Conservation (phyloP, 2,797 vertebrate species). For the Gymnothorax javanicus region DNA sequence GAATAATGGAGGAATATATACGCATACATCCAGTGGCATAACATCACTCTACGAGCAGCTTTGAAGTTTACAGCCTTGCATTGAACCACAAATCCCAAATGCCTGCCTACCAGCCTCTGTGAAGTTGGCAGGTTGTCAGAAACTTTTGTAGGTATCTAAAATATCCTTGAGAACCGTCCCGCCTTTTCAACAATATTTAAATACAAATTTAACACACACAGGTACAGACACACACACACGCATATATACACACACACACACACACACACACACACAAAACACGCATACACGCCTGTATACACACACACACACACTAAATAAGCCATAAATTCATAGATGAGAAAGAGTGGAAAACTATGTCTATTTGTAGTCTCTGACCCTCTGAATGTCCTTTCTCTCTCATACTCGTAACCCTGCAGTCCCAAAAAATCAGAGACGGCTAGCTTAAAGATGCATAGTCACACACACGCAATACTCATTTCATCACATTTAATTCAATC, state of each 20-base stretch:
- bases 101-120: not conserved
- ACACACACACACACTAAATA: slow-evolving; percentile 3
- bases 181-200: not conserved
- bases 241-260: not conserved
- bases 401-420: too few relatives aligned
- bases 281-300: not conserved
- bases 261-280: slow-evolving; percentile 4
- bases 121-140: not conserved
- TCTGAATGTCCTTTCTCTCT: too few relatives aligned
- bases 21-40: not conserved
- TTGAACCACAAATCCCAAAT: not conserved
- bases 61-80: not conserved
- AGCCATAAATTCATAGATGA: too few relatives aligned
- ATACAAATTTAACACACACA: not conserved
- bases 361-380: too few relatives aligned
- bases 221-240: not conserved
- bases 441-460: too few relatives aligned
- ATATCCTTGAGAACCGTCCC: not conserved
- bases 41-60: not conserved
- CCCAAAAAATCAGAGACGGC: too few relatives aligned
- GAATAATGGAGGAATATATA: not conserved
- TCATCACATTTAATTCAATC: not conserved
- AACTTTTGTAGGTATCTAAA: not conserved
- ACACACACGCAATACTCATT: not conserved
- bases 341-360: too few relatives aligned